Evolutionary conservation across 2,113 vertebrate species (phyloP).

Genomic region (Phylloscopus trochiloides): DNA sequence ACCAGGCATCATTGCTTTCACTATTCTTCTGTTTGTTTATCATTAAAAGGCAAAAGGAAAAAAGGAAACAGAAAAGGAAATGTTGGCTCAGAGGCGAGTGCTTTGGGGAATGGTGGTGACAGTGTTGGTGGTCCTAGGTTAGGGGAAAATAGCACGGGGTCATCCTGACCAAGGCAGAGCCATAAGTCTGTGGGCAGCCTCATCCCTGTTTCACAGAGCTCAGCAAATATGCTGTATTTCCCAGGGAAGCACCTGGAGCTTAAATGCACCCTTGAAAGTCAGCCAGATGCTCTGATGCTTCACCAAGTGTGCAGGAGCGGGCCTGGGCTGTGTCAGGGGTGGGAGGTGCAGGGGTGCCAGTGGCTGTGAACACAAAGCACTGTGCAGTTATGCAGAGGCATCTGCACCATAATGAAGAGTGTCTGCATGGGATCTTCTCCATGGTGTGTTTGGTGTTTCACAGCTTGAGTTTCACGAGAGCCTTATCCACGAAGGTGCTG

Average conservation of each 20-base stretch:
- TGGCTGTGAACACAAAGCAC: background rate
- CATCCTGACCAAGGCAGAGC: background rate
- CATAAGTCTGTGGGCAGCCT: background rate
- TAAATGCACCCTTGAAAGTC: background rate
- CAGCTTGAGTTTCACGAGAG: background rate
- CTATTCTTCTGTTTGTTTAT: background rate
- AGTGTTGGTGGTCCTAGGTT: background rate
- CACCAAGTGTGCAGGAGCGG: background rate
- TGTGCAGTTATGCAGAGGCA: accelerated
- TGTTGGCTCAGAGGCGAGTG: background rate
- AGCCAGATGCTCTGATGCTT: background rate
- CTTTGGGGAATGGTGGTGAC: background rate
- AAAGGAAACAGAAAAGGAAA: background rate
- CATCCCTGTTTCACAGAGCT: background rate
- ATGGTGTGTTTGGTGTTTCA: background rate
- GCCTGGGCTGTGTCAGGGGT: background rate
- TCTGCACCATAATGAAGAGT: background rate
- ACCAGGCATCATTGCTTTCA: background rate
- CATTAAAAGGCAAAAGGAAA: background rate
- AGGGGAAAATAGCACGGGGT: background rate
- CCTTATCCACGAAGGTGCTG: accelerated
- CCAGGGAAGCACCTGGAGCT: background rate
- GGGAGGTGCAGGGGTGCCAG: background rate
- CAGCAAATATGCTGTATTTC: background rate
- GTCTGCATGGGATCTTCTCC: background rate